A percentile compares a stretch with the other conserved stretches of the same genome.
Conservation (phyloP, 2,888 invertebrate species). For the Odontocerum albicorne region DNA sequence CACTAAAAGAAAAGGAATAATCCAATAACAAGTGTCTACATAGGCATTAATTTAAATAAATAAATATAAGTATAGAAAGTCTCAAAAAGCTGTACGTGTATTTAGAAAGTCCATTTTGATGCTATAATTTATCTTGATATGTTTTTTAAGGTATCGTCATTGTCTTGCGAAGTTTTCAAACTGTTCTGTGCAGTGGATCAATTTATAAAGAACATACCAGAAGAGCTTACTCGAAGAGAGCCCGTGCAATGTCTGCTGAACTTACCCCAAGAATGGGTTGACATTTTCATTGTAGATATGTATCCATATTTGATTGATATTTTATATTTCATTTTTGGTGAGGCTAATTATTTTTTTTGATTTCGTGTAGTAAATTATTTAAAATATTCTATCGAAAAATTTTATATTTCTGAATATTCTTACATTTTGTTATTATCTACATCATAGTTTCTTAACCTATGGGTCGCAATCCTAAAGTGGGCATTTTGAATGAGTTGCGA, state of each 20-base stretch:
- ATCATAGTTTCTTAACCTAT: too few species aligned
- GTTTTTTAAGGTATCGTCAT: conserved; percentile 49
- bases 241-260: conserved; percentile 45
- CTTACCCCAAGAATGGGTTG: conserved; percentile 72
- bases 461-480: too few species aligned
- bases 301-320: conserved; percentile 54
- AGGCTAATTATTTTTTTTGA: conserved; percentile 29
- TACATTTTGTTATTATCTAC: too few species aligned
- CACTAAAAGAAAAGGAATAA: too few species aligned
- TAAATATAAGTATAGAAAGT: too few species aligned
- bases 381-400: not conserved
- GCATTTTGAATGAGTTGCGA: too few species aligned
- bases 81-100: too few species aligned
- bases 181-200: conserved; percentile 52
- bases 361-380: not conserved
- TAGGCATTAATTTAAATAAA: too few species aligned
- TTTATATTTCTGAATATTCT: too few species aligned
- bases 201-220: conserved; percentile 47
- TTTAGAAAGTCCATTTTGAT: too few species aligned
- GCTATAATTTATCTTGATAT: too few species aligned
- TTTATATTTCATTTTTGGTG: conserved; percentile 54
- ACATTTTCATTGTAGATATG: conserved; percentile 71
- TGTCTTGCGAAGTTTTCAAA: conserved; percentile 55
- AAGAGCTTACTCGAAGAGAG: conserved; percentile 41
- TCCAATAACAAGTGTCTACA: too few species aligned